A percentile compares a stretch with the other conserved stretches of the same genome.
Evolutionary conservation across 2,797 vertebrate genomes (phyloP).

Genomic region (Kryptolebias ocellatus): DNA sequence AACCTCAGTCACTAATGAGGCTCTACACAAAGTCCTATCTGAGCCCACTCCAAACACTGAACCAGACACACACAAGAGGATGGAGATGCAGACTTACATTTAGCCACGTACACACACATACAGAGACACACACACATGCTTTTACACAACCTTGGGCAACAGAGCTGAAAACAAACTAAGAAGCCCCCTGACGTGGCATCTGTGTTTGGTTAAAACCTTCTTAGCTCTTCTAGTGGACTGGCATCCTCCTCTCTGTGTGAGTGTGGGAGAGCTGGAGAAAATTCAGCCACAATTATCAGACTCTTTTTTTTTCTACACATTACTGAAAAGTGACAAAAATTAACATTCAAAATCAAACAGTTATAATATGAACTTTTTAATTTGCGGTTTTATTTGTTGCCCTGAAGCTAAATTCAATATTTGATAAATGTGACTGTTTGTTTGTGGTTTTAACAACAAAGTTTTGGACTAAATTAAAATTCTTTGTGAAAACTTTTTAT

Average conservation of each 20-base stretch:
- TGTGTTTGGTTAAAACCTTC: constrained; percentile 35
- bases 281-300: constrained; percentile 27
- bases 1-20: constrained; percentile 77
- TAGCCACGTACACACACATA: constrained; percentile 9
- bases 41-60: constrained; percentile 65
- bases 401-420: no score
- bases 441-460: no score
- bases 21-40: constrained; percentile 65
- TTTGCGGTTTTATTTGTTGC: no score
- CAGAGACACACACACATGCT: background rate
- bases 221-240: constrained; percentile 32
- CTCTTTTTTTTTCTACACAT: constrained; percentile 13
- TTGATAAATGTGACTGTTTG: no score
- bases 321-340: constrained; percentile 12
- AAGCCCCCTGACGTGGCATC: constrained; percentile 28
- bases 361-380: background rate
- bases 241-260: constrained; percentile 19
- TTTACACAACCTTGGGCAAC: constrained; percentile 34
- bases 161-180: constrained; percentile 29
- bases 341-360: background rate
- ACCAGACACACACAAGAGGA: constrained; percentile 36
- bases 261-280: constrained; percentile 29
- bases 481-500: background rate
- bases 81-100: constrained; percentile 33
- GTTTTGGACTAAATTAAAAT: no score